Percentiles rank a stretch among this genome's conserved stretches.
These are phyloP conservation scores for Ennomos fuscantarius DNA, from an alignment of 2,888 invertebrate genomes.

Conservation along the genomic window DNA sequence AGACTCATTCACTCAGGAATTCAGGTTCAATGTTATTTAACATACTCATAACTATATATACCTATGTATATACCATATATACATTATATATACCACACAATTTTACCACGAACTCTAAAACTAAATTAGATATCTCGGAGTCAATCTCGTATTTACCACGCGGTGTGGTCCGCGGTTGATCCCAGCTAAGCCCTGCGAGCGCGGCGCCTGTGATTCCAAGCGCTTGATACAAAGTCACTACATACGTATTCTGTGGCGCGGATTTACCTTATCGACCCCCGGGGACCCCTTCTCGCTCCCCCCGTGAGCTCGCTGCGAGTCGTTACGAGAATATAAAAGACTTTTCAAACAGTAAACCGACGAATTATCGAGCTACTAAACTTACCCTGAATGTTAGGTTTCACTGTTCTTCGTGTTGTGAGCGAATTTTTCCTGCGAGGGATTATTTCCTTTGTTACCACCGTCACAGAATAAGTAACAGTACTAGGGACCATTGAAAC, in stretches of 20 bases:
- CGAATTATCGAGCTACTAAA: constrained; percentile 57
- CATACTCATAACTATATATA: too few relatives aligned
- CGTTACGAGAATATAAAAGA: constrained; percentile 68
- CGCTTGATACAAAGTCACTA: constrained; percentile 42
- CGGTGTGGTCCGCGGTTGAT: constrained; percentile 73
- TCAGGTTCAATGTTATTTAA: too few relatives aligned
- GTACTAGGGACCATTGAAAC: too few relatives aligned
- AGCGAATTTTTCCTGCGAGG: constrained; percentile 1
- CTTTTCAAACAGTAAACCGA: constrained; percentile 60
- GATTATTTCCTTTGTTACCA: constrained; percentile 15
- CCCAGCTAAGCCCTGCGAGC: constrained; percentile 60
- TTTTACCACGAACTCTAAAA: constrained; percentile 5
- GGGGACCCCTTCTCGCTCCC: constrained; percentile 58
- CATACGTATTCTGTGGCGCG: constrained; percentile 23
- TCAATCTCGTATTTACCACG: constrained; percentile 35
- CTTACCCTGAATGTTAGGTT: constrained; percentile 32
- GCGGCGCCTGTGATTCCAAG: constrained; percentile 67
- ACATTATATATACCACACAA: too few relatives aligned
- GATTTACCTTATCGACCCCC: constrained; percentile 78
- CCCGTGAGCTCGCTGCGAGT: constrained; percentile 43
- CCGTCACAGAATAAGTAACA: too few relatives aligned
- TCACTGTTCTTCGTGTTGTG: constrained; percentile 12
- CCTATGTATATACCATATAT: too few relatives aligned
- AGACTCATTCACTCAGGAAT: too few relatives aligned
- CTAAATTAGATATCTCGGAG: constrained; percentile 9